Percentiles rank a stretch among this genome's conserved stretches.
Evolutionary conservation across 2,797 vertebrate genomes (phyloP).

Genomic region (Scyliorhinus canicula): DNA sequence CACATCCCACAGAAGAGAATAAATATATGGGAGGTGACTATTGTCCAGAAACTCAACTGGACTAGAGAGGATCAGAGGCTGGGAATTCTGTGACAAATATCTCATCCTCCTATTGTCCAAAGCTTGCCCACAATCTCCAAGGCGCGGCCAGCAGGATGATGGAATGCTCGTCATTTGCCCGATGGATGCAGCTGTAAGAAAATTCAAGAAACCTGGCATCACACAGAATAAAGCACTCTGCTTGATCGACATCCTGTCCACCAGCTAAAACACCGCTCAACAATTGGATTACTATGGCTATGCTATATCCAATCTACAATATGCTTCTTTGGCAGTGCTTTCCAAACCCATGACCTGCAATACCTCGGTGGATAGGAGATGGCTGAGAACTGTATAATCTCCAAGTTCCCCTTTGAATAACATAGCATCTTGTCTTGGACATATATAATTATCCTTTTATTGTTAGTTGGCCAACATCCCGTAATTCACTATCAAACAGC

Average conservation of each 20-base stretch:
- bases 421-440: not conserved
- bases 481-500: not conserved
- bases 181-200: not conserved
- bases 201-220: not conserved
- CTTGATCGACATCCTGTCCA: not conserved
- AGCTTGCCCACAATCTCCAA: not conserved
- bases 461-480: not conserved
- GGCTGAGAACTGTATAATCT: not conserved
- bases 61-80: not conserved
- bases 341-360: not conserved
- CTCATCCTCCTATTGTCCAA: not conserved
- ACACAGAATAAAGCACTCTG: not conserved
- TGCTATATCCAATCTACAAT: not conserved
- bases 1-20: too few relatives aligned
- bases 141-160: not conserved
- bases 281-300: not conserved
- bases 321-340: not conserved
- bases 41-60: not conserved
- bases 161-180: not conserved
- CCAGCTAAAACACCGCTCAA: not conserved
- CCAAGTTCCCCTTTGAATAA: not conserved
- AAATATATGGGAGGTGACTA: too few relatives aligned
- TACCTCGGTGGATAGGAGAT: not conserved
- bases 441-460: not conserved
- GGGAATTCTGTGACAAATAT: not conserved